Evolutionary conservation across 2,888 invertebrate species (phyloP).

Genomic region (Yponomeuta plumbellus): DNA sequence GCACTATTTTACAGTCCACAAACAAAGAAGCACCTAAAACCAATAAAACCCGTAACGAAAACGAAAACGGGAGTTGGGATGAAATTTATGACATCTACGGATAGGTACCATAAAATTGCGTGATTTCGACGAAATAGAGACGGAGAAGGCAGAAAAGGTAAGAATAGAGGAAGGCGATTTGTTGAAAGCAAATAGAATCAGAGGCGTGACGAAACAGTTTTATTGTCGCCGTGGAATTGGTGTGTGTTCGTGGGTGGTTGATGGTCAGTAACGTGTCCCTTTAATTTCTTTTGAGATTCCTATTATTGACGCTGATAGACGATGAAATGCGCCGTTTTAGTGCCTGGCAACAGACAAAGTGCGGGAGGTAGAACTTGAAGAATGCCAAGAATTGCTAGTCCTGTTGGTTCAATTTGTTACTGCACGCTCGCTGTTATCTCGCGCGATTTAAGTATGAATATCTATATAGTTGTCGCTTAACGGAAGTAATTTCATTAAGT

Average conservation of each 20-base stretch:
- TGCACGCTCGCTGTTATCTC: no score
- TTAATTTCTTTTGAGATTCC: background rate
- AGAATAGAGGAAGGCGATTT: conserved; percentile 4
- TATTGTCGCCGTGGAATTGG: conserved; percentile 3
- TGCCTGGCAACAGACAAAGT: background rate
- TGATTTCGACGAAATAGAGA: conserved; percentile 15
- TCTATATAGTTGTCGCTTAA: no score
- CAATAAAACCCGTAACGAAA: conserved; percentile 18
- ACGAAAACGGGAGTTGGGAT: conserved; percentile 18
- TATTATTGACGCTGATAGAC: background rate
- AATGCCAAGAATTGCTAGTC: no score
- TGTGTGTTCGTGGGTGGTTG: conserved; percentile 8
- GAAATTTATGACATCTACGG: conserved; percentile 11
- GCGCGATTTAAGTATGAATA: no score
- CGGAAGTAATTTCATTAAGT: no score
- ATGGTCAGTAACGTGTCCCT: background rate
- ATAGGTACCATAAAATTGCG: conserved; percentile 16
- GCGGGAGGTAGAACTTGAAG: background rate
- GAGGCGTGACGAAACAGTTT: conserved; percentile 14
- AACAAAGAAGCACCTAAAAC: conserved; percentile 5
- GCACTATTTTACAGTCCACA: background rate
- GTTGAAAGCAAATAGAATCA: conserved; percentile 12
- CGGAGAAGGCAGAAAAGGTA: no score
- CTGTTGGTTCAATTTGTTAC: no score
- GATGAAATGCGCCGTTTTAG: background rate